These are phyloP conservation scores for Chelonia mydas DNA, from an alignment of 2,797 vertebrate genomes.

Conservation along the genomic window DNA sequence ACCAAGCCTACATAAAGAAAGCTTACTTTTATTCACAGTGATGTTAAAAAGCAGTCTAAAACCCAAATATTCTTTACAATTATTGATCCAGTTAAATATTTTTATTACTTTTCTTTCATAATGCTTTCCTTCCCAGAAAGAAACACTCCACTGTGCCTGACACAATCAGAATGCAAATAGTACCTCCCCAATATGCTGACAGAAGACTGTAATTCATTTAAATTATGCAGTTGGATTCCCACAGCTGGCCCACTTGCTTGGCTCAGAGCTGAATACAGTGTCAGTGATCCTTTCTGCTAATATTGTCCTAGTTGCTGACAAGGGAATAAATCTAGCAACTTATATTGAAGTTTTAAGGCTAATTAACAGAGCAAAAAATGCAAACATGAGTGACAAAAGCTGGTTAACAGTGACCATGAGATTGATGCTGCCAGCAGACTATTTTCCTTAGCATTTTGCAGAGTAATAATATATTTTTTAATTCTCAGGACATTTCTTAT, in stretches of 20 bases:
- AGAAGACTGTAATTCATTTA: slow-evolving; percentile 72
- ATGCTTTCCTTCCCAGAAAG: slow-evolving; percentile 35
- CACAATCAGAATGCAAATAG: slow-evolving; percentile 47
- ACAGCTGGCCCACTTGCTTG: slow-evolving; percentile 74
- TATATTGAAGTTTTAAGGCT: slow-evolving; percentile 78
- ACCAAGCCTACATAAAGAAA: slow-evolving; percentile 44
- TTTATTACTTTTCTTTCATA: slow-evolving; percentile 1
- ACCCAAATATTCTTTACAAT: slow-evolving; percentile 32
- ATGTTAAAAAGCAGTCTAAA: slow-evolving; percentile 48
- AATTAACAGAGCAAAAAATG: slow-evolving; percentile 75
- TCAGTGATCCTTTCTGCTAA: slow-evolving; percentile 74
- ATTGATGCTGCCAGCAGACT: slow-evolving; percentile 51
- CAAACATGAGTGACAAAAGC: slow-evolving; percentile 60
- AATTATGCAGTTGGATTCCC: slow-evolving; percentile 81
- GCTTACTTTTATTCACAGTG: slow-evolving; percentile 48
- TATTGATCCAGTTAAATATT: slow-evolving; percentile 46
- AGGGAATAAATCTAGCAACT: slow-evolving; percentile 77
- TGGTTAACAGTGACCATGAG: slow-evolving; percentile 39
- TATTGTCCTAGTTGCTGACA: slow-evolving; percentile 49
- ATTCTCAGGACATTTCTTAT: slow-evolving; percentile 33
- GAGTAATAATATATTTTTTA: slow-evolving; percentile 28
- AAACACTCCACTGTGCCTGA: slow-evolving; percentile 34
- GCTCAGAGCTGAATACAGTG: slow-evolving; percentile 46
- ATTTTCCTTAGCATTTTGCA: slow-evolving; percentile 24
- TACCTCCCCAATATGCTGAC: slow-evolving; percentile 67